Evolutionary conservation across 2,888 invertebrate genomes (phyloP), one percentile per base, ranked within the genome.

Genomic region (Pyrrhia umbra): DNA sequence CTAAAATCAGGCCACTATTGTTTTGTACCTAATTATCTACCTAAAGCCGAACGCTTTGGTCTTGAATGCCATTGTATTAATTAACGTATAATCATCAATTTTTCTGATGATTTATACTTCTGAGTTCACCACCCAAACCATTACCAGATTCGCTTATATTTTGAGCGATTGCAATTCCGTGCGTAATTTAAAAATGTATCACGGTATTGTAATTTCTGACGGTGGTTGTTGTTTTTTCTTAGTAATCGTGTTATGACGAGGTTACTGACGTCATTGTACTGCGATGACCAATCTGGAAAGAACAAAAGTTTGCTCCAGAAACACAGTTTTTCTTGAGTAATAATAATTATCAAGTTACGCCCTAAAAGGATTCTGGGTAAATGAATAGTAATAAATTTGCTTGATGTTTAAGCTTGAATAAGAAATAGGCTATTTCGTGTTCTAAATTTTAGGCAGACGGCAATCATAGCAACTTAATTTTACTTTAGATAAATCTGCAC

Each of bases 1-100:
- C 13, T 9, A 6, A 42, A 66, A 47, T 4, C 16, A 37, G 73
- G 68, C 34, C 51, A 68, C 6, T 21, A 37, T 46, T 27, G 10
- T 60, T 56, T 49, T 25, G 13, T 70, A 37, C 16, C 8, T 25
- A 45, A 65, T n/a, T n/a, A n/a, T n/a, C n/a, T n/a, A n/a, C n/a
- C n/a, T n/a, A 34, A 8, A 0, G 1, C 9, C 8, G n/a, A 20
- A 21, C n/a, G n/a, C 6, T 6, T 34, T 25, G 18, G 6, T 30
- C 20, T n/a, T 5, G 8, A 42, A 42, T 30, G 6, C 3, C 0
- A n/a, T 4, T 54, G 43, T 1, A 25, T 30, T 20, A 37, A 59
- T 68, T 23, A 68, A 25, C 40, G 68, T 18, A 27, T 15, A 6
- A 37, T 47, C 9, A 42, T 13, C 30, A 2, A 42, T n/a, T 42